phyloP scores from a whole-genome alignment of 2,113 vertebrate genomes.

The Prolemur simus region DNA sequence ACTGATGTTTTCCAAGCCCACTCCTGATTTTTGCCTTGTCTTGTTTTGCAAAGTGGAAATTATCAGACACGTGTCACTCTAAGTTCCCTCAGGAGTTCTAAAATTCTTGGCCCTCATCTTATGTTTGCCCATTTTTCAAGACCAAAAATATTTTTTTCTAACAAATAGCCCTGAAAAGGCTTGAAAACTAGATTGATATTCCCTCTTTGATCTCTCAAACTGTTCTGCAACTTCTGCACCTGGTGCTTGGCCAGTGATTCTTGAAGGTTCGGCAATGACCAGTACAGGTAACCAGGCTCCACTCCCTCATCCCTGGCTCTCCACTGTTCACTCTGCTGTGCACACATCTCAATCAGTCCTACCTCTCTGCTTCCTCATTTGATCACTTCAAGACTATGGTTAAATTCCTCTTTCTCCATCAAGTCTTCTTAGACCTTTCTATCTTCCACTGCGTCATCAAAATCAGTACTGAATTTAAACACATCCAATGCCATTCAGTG shows the following conservation, averaged over 20 bases:
- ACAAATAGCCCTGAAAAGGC: background rate
- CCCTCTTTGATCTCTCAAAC: background rate
- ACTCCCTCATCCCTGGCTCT: accelerated
- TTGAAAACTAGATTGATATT: background rate
- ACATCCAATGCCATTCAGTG: background rate
- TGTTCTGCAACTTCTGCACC: background rate
- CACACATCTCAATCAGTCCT: accelerated
- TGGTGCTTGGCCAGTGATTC: background rate
- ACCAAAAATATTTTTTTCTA: background rate
- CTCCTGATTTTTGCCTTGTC: background rate
- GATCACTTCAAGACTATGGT: background rate
- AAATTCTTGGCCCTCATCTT: background rate
- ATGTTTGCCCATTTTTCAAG: background rate
- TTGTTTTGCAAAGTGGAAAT: background rate
- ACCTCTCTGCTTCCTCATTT: background rate
- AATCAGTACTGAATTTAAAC: background rate
- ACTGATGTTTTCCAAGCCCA: background rate
- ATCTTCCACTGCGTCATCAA: background rate
- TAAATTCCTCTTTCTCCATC: background rate
- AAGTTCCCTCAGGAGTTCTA: background rate
- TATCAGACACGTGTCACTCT: background rate
- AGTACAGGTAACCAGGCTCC: background rate
- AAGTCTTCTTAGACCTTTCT: background rate
- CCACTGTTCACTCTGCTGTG: background rate
- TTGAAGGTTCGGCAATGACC: background rate